A percentile compares a stretch with the other conserved stretches of the same genome.
Conservation (phyloP, 2,113 vertebrate genomes). For the Tetrao urogallus region DNA sequence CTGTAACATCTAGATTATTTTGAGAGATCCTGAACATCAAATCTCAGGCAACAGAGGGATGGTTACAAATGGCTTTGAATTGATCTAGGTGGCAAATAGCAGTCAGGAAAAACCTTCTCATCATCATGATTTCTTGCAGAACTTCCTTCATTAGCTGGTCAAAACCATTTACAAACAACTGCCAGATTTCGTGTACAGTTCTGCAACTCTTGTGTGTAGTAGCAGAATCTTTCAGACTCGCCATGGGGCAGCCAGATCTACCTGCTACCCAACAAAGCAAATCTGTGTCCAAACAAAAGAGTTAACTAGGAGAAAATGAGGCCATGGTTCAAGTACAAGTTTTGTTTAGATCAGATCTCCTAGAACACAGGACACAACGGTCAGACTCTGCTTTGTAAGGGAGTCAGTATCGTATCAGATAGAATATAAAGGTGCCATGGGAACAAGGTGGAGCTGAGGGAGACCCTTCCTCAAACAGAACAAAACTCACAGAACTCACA, state of each 20-base stretch:
- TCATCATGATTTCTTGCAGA: neutral
- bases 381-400: neutral
- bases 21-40: neutral
- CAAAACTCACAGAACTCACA: too few relatives aligned
- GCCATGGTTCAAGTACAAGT: fast-evolving
- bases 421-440: neutral
- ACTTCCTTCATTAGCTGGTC: neutral
- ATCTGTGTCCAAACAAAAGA: neutral
- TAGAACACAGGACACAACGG: neutral
- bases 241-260: neutral
- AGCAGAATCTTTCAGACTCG: neutral
- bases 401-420: neutral
- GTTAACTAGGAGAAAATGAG: neutral
- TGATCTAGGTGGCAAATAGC: neutral
- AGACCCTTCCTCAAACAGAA: neutral
- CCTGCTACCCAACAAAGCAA: neutral
- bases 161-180: neutral
- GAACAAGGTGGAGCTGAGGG: neutral
- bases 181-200: neutral
- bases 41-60: neutral
- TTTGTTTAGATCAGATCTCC: neutral
- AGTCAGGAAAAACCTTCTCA: neutral
- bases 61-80: neutral
- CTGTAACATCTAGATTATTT: neutral
- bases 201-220: neutral